These are phyloP conservation scores for Tachysurus vachellii DNA, from an alignment of 2,113 vertebrate genomes.

Conservation along the genomic window DNA sequence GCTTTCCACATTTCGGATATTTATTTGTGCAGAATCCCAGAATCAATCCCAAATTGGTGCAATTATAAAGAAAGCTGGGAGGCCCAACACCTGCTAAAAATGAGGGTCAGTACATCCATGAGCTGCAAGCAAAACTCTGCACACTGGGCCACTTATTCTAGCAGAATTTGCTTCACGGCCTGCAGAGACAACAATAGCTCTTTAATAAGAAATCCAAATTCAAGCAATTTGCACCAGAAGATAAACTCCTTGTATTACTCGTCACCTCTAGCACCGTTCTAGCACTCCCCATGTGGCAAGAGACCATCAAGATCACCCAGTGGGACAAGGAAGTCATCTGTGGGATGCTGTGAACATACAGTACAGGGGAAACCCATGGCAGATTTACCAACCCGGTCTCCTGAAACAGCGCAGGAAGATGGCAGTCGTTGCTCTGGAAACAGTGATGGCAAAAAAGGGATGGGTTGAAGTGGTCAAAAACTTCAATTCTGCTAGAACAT, in stretches of 20 bases:
- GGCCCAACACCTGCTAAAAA: background rate
- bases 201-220: constrained; percentile 18
- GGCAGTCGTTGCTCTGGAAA: background rate
- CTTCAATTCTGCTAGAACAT: background rate
- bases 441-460: background rate
- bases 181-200: constrained; percentile 5
- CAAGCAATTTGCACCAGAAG: constrained; percentile 18
- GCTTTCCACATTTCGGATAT: background rate
- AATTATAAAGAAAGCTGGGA: background rate
- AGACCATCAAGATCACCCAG: background rate
- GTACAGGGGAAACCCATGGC: background rate
- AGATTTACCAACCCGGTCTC: background rate
- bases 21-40: background rate
- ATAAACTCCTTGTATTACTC: background rate
- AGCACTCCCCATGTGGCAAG: background rate
- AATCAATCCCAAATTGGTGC: too few species aligned
- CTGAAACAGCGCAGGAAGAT: background rate
- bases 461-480: background rate
- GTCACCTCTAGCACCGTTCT: background rate
- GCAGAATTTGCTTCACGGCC: constrained; percentile 1
- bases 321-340: background rate
- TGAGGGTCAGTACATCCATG: background rate
- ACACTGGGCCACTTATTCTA: background rate
- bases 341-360: background rate
- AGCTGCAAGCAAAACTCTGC: background rate